Evolutionary conservation across 2,797 vertebrate species (phyloP), one percentile per base, ranked within the genome.

Genomic region (Centropyge bicolor): DNA sequence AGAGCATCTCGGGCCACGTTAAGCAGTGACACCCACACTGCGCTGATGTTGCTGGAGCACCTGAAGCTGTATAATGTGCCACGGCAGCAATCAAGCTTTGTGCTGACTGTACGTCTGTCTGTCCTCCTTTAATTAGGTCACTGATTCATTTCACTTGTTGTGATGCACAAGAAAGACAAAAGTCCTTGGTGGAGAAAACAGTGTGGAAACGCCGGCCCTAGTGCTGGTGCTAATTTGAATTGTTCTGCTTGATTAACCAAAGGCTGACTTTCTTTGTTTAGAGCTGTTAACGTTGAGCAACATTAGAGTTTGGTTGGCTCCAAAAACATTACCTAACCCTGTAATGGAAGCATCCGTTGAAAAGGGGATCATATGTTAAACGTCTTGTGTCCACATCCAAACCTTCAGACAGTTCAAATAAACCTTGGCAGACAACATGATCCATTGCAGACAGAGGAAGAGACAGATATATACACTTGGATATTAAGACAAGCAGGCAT

Each of bases 101-200:
- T 88, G 91, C 89, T 90, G 87, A 86, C 90, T 81, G 82, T 62
- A 46, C 55, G 84, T 86, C 87, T 88, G 63, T 84, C 62, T 86
- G 80, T 89, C 87, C 49, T 83, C 51, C 69, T 75, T 79, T 82
- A 91, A 94, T 93, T 86, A 88, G 92, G 91, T 92, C 92, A 89
- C 82, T 67, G 81, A 89, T 86, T 93, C 54, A 82, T 91, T 83
- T 80, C 71, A 71, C 70, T 75, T 83, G 79, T 89, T 82, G 40
- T 88, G 88, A 88, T 88, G 88, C 80, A 77, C 55, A 78, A 61
- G 74, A 46, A 78, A 82, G 74, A 76, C 68, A 52, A 61, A 76
- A 66, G 73, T 55, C 55, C 57, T 73, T 48, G 70, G 66, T 48
- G 31, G 49, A 61, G 61, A 14, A 78, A 75, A 71, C 55, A 51